phyloP scores from a whole-genome alignment of 2,797 vertebrate genomes.

The Mareca strepera region DNA sequence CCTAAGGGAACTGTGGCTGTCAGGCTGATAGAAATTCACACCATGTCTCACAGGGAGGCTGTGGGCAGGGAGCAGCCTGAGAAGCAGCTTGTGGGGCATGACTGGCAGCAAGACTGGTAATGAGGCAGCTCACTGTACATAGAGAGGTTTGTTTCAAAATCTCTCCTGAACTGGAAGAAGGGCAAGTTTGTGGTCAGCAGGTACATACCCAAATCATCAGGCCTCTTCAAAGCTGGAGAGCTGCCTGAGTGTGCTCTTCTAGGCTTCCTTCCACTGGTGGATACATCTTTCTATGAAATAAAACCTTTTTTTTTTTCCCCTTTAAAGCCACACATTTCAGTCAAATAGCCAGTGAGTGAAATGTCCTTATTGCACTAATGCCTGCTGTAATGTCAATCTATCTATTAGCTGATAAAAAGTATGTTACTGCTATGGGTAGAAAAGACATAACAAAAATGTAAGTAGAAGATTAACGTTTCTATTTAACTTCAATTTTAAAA shows the following conservation, averaged over 20 bases:
- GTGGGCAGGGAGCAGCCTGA: too few species aligned
- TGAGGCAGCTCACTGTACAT: background rate
- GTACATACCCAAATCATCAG: background rate
- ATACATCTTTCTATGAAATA: background rate
- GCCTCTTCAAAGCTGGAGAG: background rate
- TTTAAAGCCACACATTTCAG: background rate
- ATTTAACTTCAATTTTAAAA: background rate
- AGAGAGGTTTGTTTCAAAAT: background rate
- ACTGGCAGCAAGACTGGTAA: background rate
- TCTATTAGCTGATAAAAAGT: background rate
- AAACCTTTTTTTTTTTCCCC: background rate
- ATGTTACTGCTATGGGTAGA: background rate
- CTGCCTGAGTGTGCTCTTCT: background rate
- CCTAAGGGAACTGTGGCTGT: background rate
- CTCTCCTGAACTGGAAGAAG: background rate
- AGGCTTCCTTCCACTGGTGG: background rate
- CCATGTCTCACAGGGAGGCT: background rate
- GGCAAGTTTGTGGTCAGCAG: background rate
- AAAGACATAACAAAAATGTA: background rate
- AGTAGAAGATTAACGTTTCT: background rate
- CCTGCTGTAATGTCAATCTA: background rate
- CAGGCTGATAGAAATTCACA: background rate
- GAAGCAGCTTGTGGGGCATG: too few species aligned
- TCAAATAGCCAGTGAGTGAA: background rate
- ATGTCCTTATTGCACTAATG: background rate